These are phyloP conservation scores for Aspidapion aeneum DNA, from an alignment of 2,888 invertebrate genomes.

Conservation along the genomic window DNA sequence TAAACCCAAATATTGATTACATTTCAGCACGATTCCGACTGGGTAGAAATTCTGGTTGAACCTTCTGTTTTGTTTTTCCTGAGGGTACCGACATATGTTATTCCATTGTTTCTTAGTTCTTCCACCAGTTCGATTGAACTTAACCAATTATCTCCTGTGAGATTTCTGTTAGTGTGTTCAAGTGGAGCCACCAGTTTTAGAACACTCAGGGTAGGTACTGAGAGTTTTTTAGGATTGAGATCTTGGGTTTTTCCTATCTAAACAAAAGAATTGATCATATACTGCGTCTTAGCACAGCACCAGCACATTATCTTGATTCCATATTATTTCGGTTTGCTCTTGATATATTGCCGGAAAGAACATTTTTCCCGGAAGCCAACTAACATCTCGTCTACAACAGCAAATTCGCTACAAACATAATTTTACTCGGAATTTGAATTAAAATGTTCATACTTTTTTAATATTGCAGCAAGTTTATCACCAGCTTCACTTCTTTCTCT, in stretches of 20 bases:
- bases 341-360: slow-evolving; percentile 10
- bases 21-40: slow-evolving; percentile 12
- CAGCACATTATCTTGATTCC: slow-evolving; percentile 9
- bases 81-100: slow-evolving; percentile 31
- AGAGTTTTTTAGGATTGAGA: slow-evolving; percentile 9
- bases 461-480: slow-evolving; percentile 1
- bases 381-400: slow-evolving; percentile 16
- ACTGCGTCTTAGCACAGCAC: slow-evolving; percentile 17
- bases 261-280: slow-evolving; percentile 13
- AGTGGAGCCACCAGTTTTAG: slow-evolving; percentile 24
- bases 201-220: slow-evolving; percentile 18
- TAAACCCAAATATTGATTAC: slow-evolving; percentile 5
- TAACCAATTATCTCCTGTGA: slow-evolving; percentile 32
- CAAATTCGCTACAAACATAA: slow-evolving; percentile 5
- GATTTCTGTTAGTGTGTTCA: slow-evolving; percentile 27
- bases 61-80: slow-evolving; percentile 34
- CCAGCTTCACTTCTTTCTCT: neutral
- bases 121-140: slow-evolving; percentile 26
- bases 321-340: neutral
- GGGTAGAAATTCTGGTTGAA: slow-evolving; percentile 30
- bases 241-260: slow-evolving; percentile 15
- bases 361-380: slow-evolving; percentile 17
- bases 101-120: slow-evolving; percentile 20
- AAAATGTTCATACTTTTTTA: neutral
- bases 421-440: neutral